A percentile compares a stretch with the other conserved stretches of the same genome.
These are phyloP conservation scores for Eupeodes corollae DNA, from an alignment of 1,140 invertebrate species.

Conservation along the genomic window DNA sequence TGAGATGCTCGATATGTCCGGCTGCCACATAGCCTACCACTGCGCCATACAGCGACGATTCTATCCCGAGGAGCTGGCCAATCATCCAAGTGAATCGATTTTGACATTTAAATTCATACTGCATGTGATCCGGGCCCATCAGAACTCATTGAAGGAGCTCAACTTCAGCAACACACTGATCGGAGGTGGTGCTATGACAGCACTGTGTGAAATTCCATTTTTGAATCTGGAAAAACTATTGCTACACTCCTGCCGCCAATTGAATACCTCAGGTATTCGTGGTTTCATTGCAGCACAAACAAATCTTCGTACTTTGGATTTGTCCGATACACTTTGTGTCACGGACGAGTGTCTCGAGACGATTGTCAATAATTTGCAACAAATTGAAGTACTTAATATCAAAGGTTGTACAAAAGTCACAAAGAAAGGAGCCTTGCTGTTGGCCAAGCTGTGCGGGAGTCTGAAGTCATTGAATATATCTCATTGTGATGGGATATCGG, in stretches of 20 bases:
- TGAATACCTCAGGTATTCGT: constrained; percentile 48
- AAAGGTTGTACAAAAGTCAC: constrained; percentile 49
- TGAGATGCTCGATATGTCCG: constrained; percentile 48
- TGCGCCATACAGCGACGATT: constrained; percentile 51
- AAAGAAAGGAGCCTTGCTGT: constrained; percentile 43
- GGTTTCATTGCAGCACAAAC: constrained; percentile 45
- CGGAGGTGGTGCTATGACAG: constrained; percentile 45
- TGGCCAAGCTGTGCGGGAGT: constrained; percentile 41
- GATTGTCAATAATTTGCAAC: constrained; percentile 45
- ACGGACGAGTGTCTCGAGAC: constrained; percentile 47
- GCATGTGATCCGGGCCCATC: constrained; percentile 44
- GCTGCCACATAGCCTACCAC: constrained; percentile 57
- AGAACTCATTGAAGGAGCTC: constrained; percentile 44
- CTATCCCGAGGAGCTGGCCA: constrained; percentile 42
- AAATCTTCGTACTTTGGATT: constrained; percentile 46
- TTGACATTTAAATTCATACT: constrained; percentile 57
- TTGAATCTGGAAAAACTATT: constrained; percentile 46
- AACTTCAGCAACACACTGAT: constrained; percentile 55
- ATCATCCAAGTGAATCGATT: constrained; percentile 45
- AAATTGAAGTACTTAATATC: constrained; percentile 45
- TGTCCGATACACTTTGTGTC: constrained; percentile 50
- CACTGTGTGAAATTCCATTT: constrained; percentile 39
- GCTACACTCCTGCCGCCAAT: constrained; percentile 51
- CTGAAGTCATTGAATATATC: constrained; percentile 52
- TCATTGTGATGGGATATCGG: constrained; percentile 51